Percentiles rank a stretch among this genome's conserved stretches.
Evolutionary conservation across 2,113 vertebrate species (phyloP).

Genomic region (Carettochelys insculpta): DNA sequence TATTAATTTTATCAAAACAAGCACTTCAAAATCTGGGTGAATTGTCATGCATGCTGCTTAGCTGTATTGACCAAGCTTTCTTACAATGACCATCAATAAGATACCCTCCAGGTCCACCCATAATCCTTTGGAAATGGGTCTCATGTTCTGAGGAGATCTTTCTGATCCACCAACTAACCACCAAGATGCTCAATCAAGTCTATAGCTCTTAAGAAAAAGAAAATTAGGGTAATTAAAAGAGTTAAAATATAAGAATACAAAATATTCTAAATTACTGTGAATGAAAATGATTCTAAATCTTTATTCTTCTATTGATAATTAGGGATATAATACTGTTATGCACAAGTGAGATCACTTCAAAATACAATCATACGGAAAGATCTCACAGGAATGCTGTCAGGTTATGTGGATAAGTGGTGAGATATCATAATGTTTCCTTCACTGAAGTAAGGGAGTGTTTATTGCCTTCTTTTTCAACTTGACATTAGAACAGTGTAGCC

Average conservation of each 20-base stretch:
- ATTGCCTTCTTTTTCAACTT: neutral
- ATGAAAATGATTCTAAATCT: neutral
- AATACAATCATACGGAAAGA: neutral
- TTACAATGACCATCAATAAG: neutral
- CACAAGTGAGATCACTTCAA: neutral
- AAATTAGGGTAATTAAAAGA: neutral
- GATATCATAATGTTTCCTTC: neutral
- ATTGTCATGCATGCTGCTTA: neutral
- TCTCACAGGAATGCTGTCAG: neutral
- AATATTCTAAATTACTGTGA: neutral
- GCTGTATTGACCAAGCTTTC: neutral
- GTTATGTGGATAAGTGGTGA: neutral
- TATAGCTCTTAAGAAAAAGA: neutral
- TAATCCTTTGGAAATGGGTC: neutral
- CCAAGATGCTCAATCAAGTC: neutral
- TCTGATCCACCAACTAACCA: neutral
- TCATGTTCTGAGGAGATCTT: neutral
- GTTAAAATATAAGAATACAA: neutral
- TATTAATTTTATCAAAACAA: neutral
- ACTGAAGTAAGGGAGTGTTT: neutral
- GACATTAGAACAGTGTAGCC: neutral
- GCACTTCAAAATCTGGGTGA: neutral
- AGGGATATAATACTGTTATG: neutral
- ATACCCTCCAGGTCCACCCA: neutral
- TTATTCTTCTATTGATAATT: neutral